phyloP scores from a whole-genome alignment of 2,113 vertebrate genomes.

The Silurus asotus region DNA sequence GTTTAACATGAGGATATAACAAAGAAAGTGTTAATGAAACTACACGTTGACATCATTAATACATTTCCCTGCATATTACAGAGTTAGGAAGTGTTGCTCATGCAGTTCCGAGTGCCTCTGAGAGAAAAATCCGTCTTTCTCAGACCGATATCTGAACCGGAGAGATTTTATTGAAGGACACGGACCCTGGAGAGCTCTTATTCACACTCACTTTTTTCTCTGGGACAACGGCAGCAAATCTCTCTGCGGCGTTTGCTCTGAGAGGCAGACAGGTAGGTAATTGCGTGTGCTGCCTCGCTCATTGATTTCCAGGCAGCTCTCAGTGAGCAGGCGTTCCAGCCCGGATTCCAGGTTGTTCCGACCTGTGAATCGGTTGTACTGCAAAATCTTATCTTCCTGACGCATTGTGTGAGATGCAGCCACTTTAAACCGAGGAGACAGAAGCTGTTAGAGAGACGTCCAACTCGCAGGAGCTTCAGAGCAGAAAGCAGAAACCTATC shows the following conservation, averaged over 20 bases:
- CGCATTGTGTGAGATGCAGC: slow-evolving; percentile 61
- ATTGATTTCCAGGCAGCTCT: slow-evolving; percentile 74
- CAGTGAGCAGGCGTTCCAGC: slow-evolving; percentile 59
- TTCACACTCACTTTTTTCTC: not conserved
- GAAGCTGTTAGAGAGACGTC: slow-evolving; percentile 34
- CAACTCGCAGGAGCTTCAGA: not conserved
- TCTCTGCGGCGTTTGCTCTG: not conserved
- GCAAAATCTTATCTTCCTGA: slow-evolving; percentile 65
- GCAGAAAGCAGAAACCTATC: slow-evolving; percentile 1
- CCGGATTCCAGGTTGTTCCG: slow-evolving; percentile 63
- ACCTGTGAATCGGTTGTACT: slow-evolving; percentile 52
- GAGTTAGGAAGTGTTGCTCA: not conserved
- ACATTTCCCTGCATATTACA: not conserved
- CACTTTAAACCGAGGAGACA: slow-evolving; percentile 25
- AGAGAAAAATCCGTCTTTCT: not conserved
- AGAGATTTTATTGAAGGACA: slow-evolving; percentile 30
- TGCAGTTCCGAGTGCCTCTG: not conserved
- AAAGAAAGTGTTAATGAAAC: not conserved
- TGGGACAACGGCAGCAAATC: not conserved
- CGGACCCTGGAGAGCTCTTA: not conserved
- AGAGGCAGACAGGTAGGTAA: slow-evolving; percentile 66
- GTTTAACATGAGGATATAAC: not conserved
- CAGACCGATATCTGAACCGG: slow-evolving; percentile 10
- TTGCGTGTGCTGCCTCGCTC: slow-evolving; percentile 62
- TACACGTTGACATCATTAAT: not conserved